Base-by-base conservation (phyloP, 2,888 invertebrate genomes). In the Eumacrocentrus americanus region DNA sequence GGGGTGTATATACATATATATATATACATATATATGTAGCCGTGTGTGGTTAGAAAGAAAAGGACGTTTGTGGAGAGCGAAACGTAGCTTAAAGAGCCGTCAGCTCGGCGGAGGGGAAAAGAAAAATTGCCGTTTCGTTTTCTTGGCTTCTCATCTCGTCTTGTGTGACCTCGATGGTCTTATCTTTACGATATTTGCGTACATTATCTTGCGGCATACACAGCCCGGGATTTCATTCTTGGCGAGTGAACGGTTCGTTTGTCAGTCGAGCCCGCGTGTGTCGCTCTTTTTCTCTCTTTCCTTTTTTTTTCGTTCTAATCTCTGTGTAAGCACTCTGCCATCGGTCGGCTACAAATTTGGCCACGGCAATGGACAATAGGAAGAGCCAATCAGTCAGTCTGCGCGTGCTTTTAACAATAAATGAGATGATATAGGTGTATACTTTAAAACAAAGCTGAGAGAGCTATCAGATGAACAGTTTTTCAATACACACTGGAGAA, bases 141-240 rank as follows among this genome's bases (percentile, higher is more conserved):
- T 37, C 40, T 51, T 54, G 40, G 20, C 35, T 47, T 29, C 7
- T 51, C 25, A 25, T 58, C 60, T 58, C 44, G 44, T 56, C 54
- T 60, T 23, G 14, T 29, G 44, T 52, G 56, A 55, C 60, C 57
- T 51, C 34, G 20, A 50, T 61, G 53, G 56, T 65, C 72, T 77
- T 79, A 79, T 79, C 79, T 80, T 80, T 80, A 80, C 70, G 78
- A 79, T 80, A 79, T 80, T 80, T 80, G 79, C 79, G 66, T 72
- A 70, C 69, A 74, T 75, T 80, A 80, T 80, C 80, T 75, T 68
- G 70, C 63, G 65, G 70, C 70, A 70, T 67, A 76, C 71, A 74
- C 69, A 62, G 64, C 64, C 70, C 62, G 70, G 68, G 68, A 73
- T 72, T 74, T 72, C 67, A 63, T 68, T 68, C 56, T 35, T 48